phyloP scores from a whole-genome alignment of 2,888 invertebrate genomes.

The Melanargia galathea region DNA sequence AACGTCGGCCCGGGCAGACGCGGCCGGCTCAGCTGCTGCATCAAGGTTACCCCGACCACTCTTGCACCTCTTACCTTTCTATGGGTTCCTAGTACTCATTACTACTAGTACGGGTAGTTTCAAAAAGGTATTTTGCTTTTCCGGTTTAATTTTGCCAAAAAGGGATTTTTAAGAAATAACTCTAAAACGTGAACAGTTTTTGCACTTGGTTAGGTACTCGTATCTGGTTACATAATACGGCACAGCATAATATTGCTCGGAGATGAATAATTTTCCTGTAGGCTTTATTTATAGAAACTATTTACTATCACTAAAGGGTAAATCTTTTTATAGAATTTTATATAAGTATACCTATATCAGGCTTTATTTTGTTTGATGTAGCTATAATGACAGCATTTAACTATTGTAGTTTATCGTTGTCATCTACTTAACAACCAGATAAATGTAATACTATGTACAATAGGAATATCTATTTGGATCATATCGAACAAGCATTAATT shows the following conservation, averaged over 20 bases:
- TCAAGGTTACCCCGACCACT: conserved; percentile 70
- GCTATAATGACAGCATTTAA: not conserved
- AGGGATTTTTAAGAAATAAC: too few relatives aligned
- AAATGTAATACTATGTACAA: not conserved
- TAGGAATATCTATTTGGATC: not conserved
- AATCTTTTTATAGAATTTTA: conserved; percentile 1
- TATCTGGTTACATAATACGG: conserved; percentile 1
- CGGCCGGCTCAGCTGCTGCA: conserved; percentile 68
- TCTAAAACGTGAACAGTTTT: not conserved
- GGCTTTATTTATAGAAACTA: conserved; percentile 13
- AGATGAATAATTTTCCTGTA: not conserved
- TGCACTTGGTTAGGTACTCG: not conserved
- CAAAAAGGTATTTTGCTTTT: not conserved
- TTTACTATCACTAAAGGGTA: conserved; percentile 1
- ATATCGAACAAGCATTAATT: not conserved
- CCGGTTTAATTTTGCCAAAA: not conserved
- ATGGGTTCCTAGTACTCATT: conserved; percentile 31
- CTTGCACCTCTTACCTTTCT: conserved; percentile 63
- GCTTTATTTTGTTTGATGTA: not conserved
- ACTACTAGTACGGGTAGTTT: conserved; percentile 11
- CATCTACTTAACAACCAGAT: not conserved
- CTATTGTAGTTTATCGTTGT: not conserved
- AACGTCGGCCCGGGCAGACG: conserved; percentile 80
- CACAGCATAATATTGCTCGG: not conserved
- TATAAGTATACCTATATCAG: too few relatives aligned